Evolutionary conservation across 2,113 vertebrate species (phyloP).

Genomic region (Tachysurus vachellii): DNA sequence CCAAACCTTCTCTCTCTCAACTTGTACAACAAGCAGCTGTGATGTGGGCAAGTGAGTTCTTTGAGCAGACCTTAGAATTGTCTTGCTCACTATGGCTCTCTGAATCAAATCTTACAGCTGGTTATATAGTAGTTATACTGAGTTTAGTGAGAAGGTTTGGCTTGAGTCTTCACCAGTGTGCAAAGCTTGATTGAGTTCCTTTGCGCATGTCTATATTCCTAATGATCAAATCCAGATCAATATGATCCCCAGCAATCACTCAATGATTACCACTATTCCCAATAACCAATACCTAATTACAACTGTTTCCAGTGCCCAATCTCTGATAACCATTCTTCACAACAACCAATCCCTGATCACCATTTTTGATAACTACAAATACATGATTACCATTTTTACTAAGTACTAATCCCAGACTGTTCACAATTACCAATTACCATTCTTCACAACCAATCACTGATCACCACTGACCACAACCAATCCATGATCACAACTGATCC

Average conservation of each 20-base stretch:
- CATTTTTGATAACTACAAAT: not conserved
- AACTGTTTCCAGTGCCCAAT: not conserved
- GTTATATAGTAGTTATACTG: not conserved
- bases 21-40: not conserved
- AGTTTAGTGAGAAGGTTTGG: not conserved
- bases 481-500: not conserved
- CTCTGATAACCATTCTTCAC: no score
- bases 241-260: not conserved
- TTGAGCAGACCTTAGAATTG: not conserved
- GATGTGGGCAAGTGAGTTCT: not conserved
- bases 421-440: not conserved
- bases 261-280: not conserved
- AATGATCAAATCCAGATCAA: not conserved
- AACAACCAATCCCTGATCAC: not conserved
- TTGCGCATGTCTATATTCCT: not conserved
- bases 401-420: no score
- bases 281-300: not conserved
- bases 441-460: not conserved
- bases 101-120: not conserved
- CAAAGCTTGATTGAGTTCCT: not conserved
- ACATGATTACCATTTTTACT: not conserved
- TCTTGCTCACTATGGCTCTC: not conserved
- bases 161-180: not conserved
- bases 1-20: not conserved
- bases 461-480: not conserved